Conservation (phyloP, 2,888 invertebrate genomes). For the Morpho helenor region DNA sequence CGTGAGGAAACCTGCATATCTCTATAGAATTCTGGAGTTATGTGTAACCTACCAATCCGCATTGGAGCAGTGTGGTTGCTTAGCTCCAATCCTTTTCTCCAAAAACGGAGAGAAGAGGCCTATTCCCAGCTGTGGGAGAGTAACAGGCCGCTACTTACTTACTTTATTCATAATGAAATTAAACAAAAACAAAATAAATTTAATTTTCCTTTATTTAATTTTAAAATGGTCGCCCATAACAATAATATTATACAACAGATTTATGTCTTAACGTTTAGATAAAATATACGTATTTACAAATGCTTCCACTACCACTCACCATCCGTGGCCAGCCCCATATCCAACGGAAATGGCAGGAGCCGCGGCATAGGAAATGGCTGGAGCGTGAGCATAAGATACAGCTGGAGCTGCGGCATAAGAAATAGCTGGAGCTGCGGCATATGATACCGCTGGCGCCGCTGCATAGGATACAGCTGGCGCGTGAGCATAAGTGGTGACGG, state of each 20-base stretch:
- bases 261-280: conserved; percentile 21
- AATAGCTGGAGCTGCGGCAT: conserved; percentile 18
- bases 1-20: too few species aligned
- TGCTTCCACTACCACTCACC: conserved; percentile 32
- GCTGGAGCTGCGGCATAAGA: conserved; percentile 46
- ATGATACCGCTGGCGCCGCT: conserved; percentile 38
- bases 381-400: conserved; percentile 35
- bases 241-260: conserved; percentile 25
- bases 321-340: conserved; percentile 48
- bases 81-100: too few species aligned
- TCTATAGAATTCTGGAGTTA: too few species aligned
- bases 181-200: conserved; percentile 1
- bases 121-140: too few species aligned
- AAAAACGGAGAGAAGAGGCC: too few species aligned
- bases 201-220: conserved; percentile 15
- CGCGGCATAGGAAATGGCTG: conserved; percentile 49
- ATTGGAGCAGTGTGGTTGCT: too few species aligned
- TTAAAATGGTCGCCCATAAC: conserved; percentile 11
- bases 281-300: conserved; percentile 27
- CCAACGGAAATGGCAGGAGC: conserved; percentile 38
- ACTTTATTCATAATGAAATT: not conserved
- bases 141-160: too few species aligned
- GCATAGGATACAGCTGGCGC: conserved; percentile 49
- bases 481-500: conserved; percentile 32
- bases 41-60: too few species aligned